Evolutionary conservation across 2,797 vertebrate species (phyloP), one percentile per base, ranked within the genome.

Genomic region (Acanthopagrus latus): DNA sequence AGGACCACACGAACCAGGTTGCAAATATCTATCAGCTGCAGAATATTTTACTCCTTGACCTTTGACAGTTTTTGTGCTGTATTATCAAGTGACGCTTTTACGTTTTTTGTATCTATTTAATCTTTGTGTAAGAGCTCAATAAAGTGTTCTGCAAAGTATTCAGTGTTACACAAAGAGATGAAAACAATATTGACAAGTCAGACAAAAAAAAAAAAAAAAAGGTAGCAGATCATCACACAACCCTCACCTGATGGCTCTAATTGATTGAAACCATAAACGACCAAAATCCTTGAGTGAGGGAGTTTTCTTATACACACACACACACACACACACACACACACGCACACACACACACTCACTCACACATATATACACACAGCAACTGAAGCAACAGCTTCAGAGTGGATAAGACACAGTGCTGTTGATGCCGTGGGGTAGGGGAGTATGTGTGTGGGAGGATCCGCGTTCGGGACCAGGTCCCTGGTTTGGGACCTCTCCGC

Each of bases 311-410:
- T 25, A n/a, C n/a, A 29, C 29, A 33, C 33, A 7, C 33, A n/a
- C 47, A 20, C 43, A 25, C 9, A 38, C n/a, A 51, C 12, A 38
- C n/a, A 44, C 12, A 27, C 41, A 18, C 44, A 57, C 6, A 48
- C 18, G n/a, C 33, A n/a, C 47, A 20, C 43, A 25, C 9, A 38
- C n/a, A 51, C 12, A 38, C n/a, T 44, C 12, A 27, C 41, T 18
- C 44, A 57, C 6, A 48, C 18, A 33, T 8, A 56, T 18, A 38
- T 6, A 6, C n/a, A 46, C 58, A 71, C 20, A 18, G 5, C n/a
- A 25, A 47, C 25, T 76, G 55, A 50, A 81, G 62, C 56, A 64
- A 71, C 33, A 11, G 8, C 77, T 79, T 83, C 55, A 84, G 80
- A 66, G 57, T 58, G 50, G 21, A 55, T n/a, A n/a, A 68, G 73